Base-by-base conservation (phyloP, 2,113 vertebrate species). In the Rhagologus leucostigma region DNA sequence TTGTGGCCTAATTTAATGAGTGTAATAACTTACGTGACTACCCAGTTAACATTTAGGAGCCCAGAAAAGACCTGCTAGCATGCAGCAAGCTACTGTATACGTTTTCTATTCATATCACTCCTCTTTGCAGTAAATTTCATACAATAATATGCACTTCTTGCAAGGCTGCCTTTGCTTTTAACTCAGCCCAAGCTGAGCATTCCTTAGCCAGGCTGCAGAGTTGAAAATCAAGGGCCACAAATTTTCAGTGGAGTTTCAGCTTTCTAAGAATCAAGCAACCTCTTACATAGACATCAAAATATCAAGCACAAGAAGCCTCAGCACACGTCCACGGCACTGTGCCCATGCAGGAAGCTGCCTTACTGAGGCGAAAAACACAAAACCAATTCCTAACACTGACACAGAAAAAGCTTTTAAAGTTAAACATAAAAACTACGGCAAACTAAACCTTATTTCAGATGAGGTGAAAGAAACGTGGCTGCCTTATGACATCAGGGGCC, bases 1-100 rank as follows among this genome's bases (percentile, higher is more conserved):
- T 98, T 98, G 98, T 98, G 97, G 98, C 97, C 97, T 97, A 98
- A 98, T 98, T 98, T 98, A 98, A 98, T 97, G 98, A 98, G 98
- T 96, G 94, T 96, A 98, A 98, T 98, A 98, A 98, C 97, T 98
- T 98, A 98, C 97, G 96, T 97, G 97, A 98, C 98, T 96, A 98
- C 56, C 97, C 97, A 97, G 98, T 98, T 98, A 98, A 98, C 97
- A 97, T 98, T 97, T 98, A 97, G 96, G 97, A 96, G 97, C 95
- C 98, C 97, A 98, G 98, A 97, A 97, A 98, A 97, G 98, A 98
- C 96, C 97, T 96, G 97, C 97, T 95, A 97, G 97, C 95, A 98
- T 15, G 49, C 97, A 97, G 97, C 84, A 95, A 97, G 94, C 96
- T 95, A 97, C 97, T 97, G 97, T 97, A 93, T 94, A 94, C 44